These are phyloP conservation scores for Phalera bucephala DNA, from an alignment of 2,888 invertebrate species.

Conservation along the genomic window DNA sequence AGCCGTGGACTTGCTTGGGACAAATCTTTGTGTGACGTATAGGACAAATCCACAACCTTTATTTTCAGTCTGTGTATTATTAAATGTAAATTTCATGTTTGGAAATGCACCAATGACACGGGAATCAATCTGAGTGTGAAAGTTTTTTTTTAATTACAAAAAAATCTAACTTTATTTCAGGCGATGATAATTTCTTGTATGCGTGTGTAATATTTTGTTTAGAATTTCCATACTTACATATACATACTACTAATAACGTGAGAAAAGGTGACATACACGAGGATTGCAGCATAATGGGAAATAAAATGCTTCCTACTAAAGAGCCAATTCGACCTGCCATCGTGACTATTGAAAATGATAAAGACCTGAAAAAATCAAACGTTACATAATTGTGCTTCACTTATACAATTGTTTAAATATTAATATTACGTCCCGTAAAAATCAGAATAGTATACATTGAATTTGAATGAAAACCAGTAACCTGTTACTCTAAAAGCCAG, in stretches of 20 bases:
- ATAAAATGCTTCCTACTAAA: constrained; percentile 47
- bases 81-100: background rate
- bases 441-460: no score
- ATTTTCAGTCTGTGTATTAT: background rate
- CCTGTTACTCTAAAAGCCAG: no score
- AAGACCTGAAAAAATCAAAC: constrained; percentile 38
- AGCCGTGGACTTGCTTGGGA: no score
- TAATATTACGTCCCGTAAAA: background rate
- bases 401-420: background rate
- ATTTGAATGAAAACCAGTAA: no score
- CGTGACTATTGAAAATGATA: constrained; percentile 45
- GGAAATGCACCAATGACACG: background rate
- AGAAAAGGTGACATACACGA: constrained; percentile 56
- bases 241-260: constrained; percentile 35
- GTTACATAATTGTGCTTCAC: background rate
- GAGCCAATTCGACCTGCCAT: constrained; percentile 53
- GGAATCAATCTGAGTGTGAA: background rate
- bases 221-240: constrained; percentile 42
- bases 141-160: background rate
- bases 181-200: no score
- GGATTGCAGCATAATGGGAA: constrained; percentile 45
- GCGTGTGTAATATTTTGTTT: no score
- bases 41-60: no score
- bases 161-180: no score
- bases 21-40: no score